Base-by-base conservation (phyloP, 2,113 vertebrate species). In the Ammospiza nelsoni region DNA sequence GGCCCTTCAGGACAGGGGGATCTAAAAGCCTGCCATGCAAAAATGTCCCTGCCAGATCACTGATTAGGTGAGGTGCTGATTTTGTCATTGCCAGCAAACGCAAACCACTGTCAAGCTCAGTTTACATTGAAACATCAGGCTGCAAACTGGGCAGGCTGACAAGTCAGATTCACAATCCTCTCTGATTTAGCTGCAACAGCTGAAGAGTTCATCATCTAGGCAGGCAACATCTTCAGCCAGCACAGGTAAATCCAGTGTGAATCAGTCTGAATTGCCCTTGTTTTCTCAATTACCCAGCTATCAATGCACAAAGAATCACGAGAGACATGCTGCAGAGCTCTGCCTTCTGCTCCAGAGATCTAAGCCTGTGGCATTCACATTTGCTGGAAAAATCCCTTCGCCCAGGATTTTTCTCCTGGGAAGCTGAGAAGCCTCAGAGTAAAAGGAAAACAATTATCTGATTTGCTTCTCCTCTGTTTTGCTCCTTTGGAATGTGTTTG, bases 121-220 rank as follows among this genome's bases (percentile, higher is more conserved):
- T 81, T 86, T 80, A 71, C 52, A 84, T 86, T 89, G 77, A 84
- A 93, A 74, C 51, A 84, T 58, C 35, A 58, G 63, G 59, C 59
- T 86, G 51, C 58, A 85, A 90, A 62, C 63, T 63, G 49, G 24
- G 31, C 54, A 35, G 39, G 43, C 33, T 90, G 72, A 31, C 9
- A 18, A 27, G 33, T 62, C 85, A 43, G 59, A 62, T 55, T 71
- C 90, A 35, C 79, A 81, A 29, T 89, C 55, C 46, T 35, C 46
- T 35, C 75, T 92, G n/a, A 93, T 93, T 90, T 83, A 90, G 63
- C 79, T 74, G 43, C 82, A 93, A 17, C 19, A 80, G 72, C 21
- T 94, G 63, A 87, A 80, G 63, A 33, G 67, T 90, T 92, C 73
- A 25, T 92, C 14, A 8, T 77, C 55, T 39, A 74, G 68, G 17